Evolutionary conservation across 1,140 invertebrate genomes (phyloP).

Genomic region (Habropoda laboriosa): DNA sequence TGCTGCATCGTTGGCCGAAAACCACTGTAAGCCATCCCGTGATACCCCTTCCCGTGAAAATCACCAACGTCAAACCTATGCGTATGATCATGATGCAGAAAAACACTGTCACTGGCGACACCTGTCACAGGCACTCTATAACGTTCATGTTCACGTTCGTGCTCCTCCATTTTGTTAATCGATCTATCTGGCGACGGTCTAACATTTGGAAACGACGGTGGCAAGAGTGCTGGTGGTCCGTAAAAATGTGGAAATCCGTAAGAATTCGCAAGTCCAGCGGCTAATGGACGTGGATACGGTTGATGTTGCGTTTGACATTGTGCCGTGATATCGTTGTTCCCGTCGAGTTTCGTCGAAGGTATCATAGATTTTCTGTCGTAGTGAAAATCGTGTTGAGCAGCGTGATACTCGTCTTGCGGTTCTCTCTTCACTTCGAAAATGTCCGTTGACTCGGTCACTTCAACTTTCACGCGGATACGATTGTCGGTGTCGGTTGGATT

Average conservation of each 20-base stretch:
- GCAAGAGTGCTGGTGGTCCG: constrained; percentile 40
- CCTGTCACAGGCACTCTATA: constrained; percentile 35
- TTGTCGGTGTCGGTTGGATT: constrained; percentile 31
- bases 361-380: constrained; percentile 50
- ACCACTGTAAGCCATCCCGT: constrained; percentile 31
- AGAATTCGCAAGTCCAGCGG: constrained; percentile 20
- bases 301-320: constrained; percentile 48
- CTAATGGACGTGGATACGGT: constrained; percentile 34
- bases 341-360: constrained; percentile 26
- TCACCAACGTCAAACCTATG: constrained; percentile 56
- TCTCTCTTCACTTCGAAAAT: constrained; percentile 63
- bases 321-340: constrained; percentile 7
- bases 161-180: constrained; percentile 51
- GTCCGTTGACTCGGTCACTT: constrained; percentile 48
- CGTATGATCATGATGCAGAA: constrained; percentile 45
- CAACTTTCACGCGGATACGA: constrained; percentile 52
- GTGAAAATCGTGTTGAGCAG: constrained; percentile 27
- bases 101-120: constrained; percentile 47
- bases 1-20: constrained; percentile 58
- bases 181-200: constrained; percentile 36
- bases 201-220: constrained; percentile 38
- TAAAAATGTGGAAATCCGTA: constrained; percentile 61
- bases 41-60: constrained; percentile 49
- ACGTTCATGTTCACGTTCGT: constrained; percentile 53
- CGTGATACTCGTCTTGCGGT: constrained; percentile 54